These are phyloP conservation scores for Tiliacea aurago DNA, from an alignment of 2,888 invertebrate species.

Conservation along the genomic window DNA sequence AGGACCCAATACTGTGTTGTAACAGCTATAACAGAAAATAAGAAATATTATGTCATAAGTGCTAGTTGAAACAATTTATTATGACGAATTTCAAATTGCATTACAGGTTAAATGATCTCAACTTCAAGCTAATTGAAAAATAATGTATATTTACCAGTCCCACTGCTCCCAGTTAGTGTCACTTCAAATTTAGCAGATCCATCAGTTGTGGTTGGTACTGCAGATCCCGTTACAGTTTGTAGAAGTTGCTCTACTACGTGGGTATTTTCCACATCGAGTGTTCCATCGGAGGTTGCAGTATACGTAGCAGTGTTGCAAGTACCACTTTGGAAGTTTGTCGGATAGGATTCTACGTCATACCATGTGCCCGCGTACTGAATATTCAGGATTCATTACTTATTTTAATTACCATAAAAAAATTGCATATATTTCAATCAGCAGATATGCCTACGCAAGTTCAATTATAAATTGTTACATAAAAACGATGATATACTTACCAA, in stretches of 20 bases:
- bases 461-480: neutral
- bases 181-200: slow-evolving; percentile 79
- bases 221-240: slow-evolving; percentile 76
- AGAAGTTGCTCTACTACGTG: slow-evolving; percentile 78
- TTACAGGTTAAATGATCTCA: neutral
- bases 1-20: slow-evolving; percentile 79
- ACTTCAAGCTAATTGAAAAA: neutral
- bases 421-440: too few species aligned
- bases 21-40: slow-evolving; percentile 69
- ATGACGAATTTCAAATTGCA: neutral
- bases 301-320: slow-evolving; percentile 80
- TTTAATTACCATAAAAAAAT: neutral
- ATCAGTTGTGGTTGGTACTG: slow-evolving; percentile 71
- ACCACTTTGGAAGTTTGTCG: slow-evolving; percentile 80
- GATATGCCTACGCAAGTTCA: too few species aligned
- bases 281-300: slow-evolving; percentile 64
- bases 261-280: slow-evolving; percentile 78
- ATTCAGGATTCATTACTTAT: neutral
- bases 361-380: slow-evolving; percentile 79
- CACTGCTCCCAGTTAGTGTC: slow-evolving; percentile 75
- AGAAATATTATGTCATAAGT: neutral
- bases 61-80: neutral
- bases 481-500: slow-evolving; percentile 55
- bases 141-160: slow-evolving; percentile 63
- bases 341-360: slow-evolving; percentile 83